Evolutionary conservation across 2,797 vertebrate species (phyloP), one percentile per base, ranked within the genome.

Genomic region (Pangasius djambal): DNA sequence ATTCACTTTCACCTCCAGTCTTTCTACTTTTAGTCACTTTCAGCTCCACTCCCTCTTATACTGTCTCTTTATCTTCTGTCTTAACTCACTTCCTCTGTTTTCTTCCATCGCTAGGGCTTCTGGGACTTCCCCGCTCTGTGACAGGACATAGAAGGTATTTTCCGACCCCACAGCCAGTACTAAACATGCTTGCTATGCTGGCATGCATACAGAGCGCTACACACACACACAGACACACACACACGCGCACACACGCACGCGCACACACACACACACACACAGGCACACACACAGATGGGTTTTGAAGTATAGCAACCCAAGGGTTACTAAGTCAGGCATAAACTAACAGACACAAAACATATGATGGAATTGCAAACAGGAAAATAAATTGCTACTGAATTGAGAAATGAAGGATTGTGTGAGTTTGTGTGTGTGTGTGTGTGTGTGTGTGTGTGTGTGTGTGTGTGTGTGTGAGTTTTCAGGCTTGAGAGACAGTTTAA

Each of bases 111-210:
- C 6, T 18, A 74, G 85, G 87, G 89, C 55, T 87, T 86, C 83
- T 91, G 90, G 91, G 91, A 88, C 89, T 92, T 90, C 89, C 88
- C 88, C 85, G 61, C 16, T 79, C 86, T 57, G 83, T 89, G 44
- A 86, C 78, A 44, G 74, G 86, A 77, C 15, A 88, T 86, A 88
- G 72, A 90, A 89, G 88, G 88, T 92, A 90, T 90, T 92, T 90
- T 92, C 91, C 82, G 79, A 89, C 87, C 88, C 75, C 74, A 65
- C 87, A 91, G 67, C 31, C 67, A 69, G 67, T 34, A 31, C 67
- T 34, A 69, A 69, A 69, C n/a, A 31, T 67, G n/a, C 13, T 18
- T 34, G 67, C 67, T 69, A 69, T 34, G 67, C 67, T 69, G 67
- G 34, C n/a, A 69, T 31, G 31, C 67, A 69, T 6, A 18, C 31